These are phyloP conservation scores for Gallinago jamesoni DNA, from an alignment of 2,113 vertebrate genomes.

Conservation along the genomic window DNA sequence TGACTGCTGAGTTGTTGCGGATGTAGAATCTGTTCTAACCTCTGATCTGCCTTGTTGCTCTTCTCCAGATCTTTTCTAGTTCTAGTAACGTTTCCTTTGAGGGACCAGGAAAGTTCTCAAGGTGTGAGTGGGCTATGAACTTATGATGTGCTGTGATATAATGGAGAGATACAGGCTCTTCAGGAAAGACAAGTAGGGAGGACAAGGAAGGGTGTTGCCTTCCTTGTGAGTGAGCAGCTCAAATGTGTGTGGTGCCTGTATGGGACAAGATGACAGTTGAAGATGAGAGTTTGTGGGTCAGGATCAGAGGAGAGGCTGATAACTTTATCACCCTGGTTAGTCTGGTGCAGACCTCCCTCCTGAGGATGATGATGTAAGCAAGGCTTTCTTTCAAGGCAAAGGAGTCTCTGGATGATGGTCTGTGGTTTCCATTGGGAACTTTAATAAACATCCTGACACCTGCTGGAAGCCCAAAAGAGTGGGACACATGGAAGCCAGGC, in stretches of 20 bases:
- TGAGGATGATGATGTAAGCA: not conserved
- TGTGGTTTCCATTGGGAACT: not conserved
- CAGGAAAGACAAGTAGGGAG: not conserved
- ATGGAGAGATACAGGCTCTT: not conserved
- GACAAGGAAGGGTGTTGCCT: not conserved
- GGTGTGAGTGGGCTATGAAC: not conserved
- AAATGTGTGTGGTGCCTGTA: not conserved
- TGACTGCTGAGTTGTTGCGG: not conserved
- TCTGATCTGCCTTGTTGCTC: not conserved
- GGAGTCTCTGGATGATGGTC: not conserved
- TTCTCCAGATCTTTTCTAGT: not conserved
- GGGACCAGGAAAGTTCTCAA: not conserved
- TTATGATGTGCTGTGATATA: not conserved
- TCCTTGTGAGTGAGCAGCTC: not conserved
- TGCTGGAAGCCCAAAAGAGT: not conserved
- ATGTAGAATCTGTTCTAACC: not conserved
- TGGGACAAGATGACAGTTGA: not conserved
- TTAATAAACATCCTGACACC: not conserved
- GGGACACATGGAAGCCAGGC: not conserved
- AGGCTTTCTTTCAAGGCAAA: not conserved
- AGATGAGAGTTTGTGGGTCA: not conserved
- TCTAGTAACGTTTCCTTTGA: not conserved
- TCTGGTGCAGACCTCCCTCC: not conserved
- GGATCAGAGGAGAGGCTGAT: not conserved
- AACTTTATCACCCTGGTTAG: not conserved